Evolutionary conservation across 2,888 invertebrate genomes (phyloP), one percentile per base, ranked within the genome.

Genomic region (Tipula unca): DNA sequence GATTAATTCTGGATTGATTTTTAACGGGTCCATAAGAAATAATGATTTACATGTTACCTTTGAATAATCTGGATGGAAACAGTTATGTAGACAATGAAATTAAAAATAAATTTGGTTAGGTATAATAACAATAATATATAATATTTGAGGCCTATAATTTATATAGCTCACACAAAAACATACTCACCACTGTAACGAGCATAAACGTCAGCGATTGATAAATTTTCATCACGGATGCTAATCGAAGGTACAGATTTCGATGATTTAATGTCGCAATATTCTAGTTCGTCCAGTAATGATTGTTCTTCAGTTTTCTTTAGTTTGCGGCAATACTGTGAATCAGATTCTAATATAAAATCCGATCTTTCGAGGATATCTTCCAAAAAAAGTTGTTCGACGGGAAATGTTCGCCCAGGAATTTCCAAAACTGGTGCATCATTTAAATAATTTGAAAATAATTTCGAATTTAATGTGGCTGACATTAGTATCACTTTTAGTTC

Each of bases 401-500:
- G 96, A 89, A 94, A 97, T 0, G 97, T 97, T 89, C 96, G 92
- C 14, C 95, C 97, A 85, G 97, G 96, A 88, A 96, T 96, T 89
- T 95, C 94, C 86, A 98, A 91, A 83, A 96, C 92, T 1, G 97
- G 97, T 86, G 95, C 94, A 54, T 93, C 93, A 42, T 92, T 93
- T 90, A 98, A 98, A 90, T 98, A 98, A 84, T 94, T 91, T 1
- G 96, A 94, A 89, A 98, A 98, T 86, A 97, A 91, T 39, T 95
- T 93, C 0, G 96, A 94, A 89, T 98, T 98, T 88, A 98, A 90
- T 0, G 98, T 97, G 1, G 98, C 98, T 89, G 97, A 98, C 98
- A 98, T 98, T 5, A 98, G 92, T 88, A 98, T 94, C 0, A 98
- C 92, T 88, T 95, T 96, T 85, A 98, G 91, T 89, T 97, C 95